These are phyloP conservation scores for Cheilosia vernalis DNA, from an alignment of 2,888 invertebrate species.

Conservation along the genomic window DNA sequence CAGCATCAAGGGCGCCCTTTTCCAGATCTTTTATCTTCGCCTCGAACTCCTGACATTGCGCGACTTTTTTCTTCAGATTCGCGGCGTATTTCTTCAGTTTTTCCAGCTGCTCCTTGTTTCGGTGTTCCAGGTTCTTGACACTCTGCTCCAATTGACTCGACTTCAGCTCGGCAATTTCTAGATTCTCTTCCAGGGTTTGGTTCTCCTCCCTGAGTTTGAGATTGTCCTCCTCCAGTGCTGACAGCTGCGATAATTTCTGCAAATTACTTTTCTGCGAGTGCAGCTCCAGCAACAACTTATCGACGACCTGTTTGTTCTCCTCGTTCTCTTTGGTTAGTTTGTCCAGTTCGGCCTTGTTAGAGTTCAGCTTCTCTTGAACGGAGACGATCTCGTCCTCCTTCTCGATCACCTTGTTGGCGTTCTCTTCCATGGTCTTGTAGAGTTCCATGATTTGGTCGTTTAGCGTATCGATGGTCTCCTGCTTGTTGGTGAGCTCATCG, in stretches of 20 bases:
- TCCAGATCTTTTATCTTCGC: slow-evolving; percentile 82
- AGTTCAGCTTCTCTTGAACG: slow-evolving; percentile 83
- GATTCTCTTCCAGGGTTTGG: slow-evolving; percentile 78
- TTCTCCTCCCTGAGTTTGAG: slow-evolving; percentile 81
- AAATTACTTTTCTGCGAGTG: slow-evolving; percentile 73
- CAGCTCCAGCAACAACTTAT: slow-evolving; percentile 76
- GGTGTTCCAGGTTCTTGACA: slow-evolving; percentile 84
- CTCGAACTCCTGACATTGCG: slow-evolving; percentile 87
- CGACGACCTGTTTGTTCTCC: slow-evolving; percentile 79
- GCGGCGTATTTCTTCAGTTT: slow-evolving; percentile 91
- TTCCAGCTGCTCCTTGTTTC: slow-evolving; percentile 88
- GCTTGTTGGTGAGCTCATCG: slow-evolving; percentile 84
- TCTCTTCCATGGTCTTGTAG: slow-evolving; percentile 85
- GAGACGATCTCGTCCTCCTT: slow-evolving; percentile 84
- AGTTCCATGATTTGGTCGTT: slow-evolving; percentile 85
- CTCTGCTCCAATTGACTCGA: slow-evolving; percentile 55
- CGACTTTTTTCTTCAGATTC: slow-evolving; percentile 89
- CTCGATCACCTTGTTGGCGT: slow-evolving; percentile 84
- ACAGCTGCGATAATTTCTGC: slow-evolving; percentile 65
- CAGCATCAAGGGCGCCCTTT: slow-evolving; percentile 68
- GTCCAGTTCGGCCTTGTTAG: slow-evolving; percentile 83
- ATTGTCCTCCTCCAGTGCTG: slow-evolving; percentile 80
- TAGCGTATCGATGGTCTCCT: slow-evolving; percentile 87
- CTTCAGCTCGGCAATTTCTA: slow-evolving; percentile 82
- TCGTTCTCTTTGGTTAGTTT: slow-evolving; percentile 82